These are phyloP conservation scores for Macrophya annulata DNA, from an alignment of 2,888 invertebrate genomes.

Conservation along the genomic window DNA sequence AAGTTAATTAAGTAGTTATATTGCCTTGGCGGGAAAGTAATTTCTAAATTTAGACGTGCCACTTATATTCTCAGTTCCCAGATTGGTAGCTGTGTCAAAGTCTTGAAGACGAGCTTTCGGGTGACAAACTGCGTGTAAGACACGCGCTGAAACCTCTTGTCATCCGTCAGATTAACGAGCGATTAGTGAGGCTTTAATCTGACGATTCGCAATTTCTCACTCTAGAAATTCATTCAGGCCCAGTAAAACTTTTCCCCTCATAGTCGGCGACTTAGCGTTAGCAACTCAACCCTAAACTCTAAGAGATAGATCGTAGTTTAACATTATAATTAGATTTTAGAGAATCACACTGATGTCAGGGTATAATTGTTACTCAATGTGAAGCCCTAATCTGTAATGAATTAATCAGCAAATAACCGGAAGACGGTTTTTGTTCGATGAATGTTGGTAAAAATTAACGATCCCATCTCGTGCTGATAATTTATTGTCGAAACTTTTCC, in stretches of 20 bases:
- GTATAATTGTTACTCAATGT: background rate
- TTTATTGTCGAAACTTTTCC: too few relatives aligned
- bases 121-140: constrained; percentile 19
- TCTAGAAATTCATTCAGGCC: constrained; percentile 1
- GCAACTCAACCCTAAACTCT: background rate
- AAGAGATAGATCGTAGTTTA: background rate
- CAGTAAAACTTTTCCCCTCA: background rate
- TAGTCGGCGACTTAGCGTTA: background rate
- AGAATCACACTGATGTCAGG: background rate
- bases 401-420: background rate
- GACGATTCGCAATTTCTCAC: constrained; percentile 26
- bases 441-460: too few relatives aligned
- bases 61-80: background rate
- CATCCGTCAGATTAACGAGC: constrained; percentile 25
- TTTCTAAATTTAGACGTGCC: background rate
- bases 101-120: background rate
- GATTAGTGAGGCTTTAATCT: constrained; percentile 35
- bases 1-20: too few relatives aligned
- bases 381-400: background rate
- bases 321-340: constrained; percentile 11
- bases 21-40: background rate
- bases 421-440: background rate
- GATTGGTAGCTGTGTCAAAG: constrained; percentile 2
- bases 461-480: too few relatives aligned
- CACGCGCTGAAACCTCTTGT: constrained; percentile 32